Evolutionary conservation across 1,140 invertebrate species (phyloP).

Genomic region (Drosophila auraria): DNA sequence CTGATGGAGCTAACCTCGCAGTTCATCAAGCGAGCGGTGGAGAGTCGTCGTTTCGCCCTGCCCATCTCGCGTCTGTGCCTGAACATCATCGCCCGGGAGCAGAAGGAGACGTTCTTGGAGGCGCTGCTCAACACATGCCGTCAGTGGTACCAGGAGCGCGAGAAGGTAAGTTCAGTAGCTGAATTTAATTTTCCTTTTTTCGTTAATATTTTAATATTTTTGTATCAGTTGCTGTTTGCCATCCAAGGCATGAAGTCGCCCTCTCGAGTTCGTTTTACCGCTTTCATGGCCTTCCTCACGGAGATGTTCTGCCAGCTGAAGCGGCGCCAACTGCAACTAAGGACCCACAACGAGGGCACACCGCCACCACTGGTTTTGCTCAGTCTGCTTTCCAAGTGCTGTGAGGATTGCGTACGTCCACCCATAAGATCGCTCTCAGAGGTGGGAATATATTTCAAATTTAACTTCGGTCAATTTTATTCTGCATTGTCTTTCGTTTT

Average conservation of each 20-base stretch:
- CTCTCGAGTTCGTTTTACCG: slow-evolving; percentile 89
- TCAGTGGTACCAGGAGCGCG: slow-evolving; percentile 94
- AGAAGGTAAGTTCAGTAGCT: slow-evolving; percentile 85
- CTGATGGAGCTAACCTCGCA: slow-evolving; percentile 94
- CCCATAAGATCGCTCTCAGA: slow-evolving; percentile 92
- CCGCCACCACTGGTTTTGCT: slow-evolving; percentile 91
- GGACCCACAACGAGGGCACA: slow-evolving; percentile 88
- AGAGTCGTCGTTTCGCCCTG: slow-evolving; percentile 91
- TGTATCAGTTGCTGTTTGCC: slow-evolving; percentile 70
- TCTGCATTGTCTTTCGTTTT: slow-evolving; percentile 20
- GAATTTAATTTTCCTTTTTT: too few relatives aligned
- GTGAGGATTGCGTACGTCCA: slow-evolving; percentile 92
- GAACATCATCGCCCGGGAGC: slow-evolving; percentile 94
- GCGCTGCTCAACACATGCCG: slow-evolving; percentile 94
- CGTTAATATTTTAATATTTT: neutral
- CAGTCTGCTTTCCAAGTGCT: slow-evolving; percentile 93
- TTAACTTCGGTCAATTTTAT: neutral
- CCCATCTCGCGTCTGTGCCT: slow-evolving; percentile 93
- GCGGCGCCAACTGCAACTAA: slow-evolving; percentile 89
- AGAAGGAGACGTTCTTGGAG: slow-evolving; percentile 94
- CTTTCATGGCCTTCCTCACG: slow-evolving; percentile 94
- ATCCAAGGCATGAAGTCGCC: slow-evolving; percentile 83
- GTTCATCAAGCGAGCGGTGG: slow-evolving; percentile 91
- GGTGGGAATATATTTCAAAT: slow-evolving; percentile 82
- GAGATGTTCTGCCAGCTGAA: slow-evolving; percentile 95